phyloP scores from a whole-genome alignment of 2,113 vertebrate genomes.

The Sterrhoptilus dennistouni region DNA sequence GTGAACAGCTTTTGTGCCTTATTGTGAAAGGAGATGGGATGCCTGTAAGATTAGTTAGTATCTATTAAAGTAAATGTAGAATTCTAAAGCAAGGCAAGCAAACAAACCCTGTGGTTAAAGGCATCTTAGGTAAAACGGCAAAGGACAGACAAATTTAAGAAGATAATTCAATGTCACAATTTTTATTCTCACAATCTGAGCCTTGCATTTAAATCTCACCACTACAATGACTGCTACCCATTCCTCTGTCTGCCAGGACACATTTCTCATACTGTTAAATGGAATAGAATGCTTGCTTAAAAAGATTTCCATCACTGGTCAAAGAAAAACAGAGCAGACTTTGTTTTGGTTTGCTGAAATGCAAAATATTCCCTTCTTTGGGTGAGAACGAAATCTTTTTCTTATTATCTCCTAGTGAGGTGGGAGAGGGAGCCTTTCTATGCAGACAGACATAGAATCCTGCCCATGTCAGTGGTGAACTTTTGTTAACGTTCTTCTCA shows the following conservation, averaged over 20 bases:
- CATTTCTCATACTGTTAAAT: not conserved
- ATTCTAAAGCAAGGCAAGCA: not conserved
- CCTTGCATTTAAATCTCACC: not conserved
- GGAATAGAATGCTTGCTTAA: not conserved
- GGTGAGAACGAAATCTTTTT: conserved; percentile 24
- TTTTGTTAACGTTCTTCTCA: not conserved
- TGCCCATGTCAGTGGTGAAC: not conserved
- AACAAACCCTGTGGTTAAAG: not conserved
- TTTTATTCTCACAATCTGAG: not conserved
- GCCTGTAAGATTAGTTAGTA: not conserved
- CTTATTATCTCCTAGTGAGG: not conserved
- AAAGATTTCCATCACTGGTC: not conserved
- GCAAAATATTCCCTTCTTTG: conserved; percentile 40
- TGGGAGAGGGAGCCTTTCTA: not conserved
- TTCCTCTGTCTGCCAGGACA: not conserved
- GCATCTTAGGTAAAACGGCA: not conserved
- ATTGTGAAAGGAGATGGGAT: not conserved
- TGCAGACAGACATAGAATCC: not conserved
- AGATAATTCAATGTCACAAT: not conserved
- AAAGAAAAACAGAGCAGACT: not conserved
- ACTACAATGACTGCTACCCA: not conserved
- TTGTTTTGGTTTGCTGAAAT: conserved; percentile 27
- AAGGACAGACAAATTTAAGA: not conserved
- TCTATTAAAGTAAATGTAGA: not conserved
- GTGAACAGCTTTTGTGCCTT: conserved; percentile 22